Percentiles rank a stretch among this genome's conserved stretches.
These are phyloP conservation scores for Albula goreensis DNA, from an alignment of 2,113 vertebrate species.

Conservation along the genomic window DNA sequence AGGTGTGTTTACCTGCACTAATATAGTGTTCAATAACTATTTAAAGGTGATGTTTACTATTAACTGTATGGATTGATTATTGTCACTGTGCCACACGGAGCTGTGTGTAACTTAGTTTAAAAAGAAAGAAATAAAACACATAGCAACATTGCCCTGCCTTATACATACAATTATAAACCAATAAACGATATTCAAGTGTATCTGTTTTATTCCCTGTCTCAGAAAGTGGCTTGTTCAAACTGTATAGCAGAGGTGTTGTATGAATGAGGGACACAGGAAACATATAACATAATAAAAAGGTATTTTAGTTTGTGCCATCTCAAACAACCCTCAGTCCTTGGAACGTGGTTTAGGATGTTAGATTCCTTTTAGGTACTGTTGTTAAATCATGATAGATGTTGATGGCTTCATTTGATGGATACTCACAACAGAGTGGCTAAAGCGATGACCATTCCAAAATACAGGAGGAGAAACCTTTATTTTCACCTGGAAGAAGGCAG, in stretches of 20 bases:
- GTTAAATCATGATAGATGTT: too few relatives aligned
- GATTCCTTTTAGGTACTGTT: too few relatives aligned
- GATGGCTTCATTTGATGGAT: too few relatives aligned
- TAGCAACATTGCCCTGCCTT: constrained; percentile 31
- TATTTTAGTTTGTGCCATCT: too few relatives aligned
- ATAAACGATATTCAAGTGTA: constrained; percentile 46
- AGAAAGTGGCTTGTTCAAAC: not conserved
- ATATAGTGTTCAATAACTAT: constrained; percentile 16
- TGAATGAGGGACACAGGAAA: not conserved
- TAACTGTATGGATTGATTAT: constrained; percentile 22
- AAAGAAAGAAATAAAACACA: constrained; percentile 28
- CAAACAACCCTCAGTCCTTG: too few relatives aligned
- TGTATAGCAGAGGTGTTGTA: not conserved
- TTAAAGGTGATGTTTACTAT: constrained; percentile 30
- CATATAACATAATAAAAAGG: too few relatives aligned
- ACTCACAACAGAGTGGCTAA: too few relatives aligned
- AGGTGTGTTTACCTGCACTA: constrained; percentile 2
- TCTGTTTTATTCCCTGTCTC: constrained; percentile 23
- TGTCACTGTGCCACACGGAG: constrained; percentile 24
- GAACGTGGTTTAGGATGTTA: too few relatives aligned
- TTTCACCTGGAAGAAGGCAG: too few relatives aligned
- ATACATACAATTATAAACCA: constrained; percentile 36
- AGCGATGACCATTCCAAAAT: too few relatives aligned
- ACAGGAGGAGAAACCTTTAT: too few relatives aligned
- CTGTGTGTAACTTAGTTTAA: constrained; percentile 40